Evolutionary conservation across 2,888 invertebrate genomes (phyloP), one percentile per base, ranked within the genome.

Genomic region (Drosophila silvestris): DNA sequence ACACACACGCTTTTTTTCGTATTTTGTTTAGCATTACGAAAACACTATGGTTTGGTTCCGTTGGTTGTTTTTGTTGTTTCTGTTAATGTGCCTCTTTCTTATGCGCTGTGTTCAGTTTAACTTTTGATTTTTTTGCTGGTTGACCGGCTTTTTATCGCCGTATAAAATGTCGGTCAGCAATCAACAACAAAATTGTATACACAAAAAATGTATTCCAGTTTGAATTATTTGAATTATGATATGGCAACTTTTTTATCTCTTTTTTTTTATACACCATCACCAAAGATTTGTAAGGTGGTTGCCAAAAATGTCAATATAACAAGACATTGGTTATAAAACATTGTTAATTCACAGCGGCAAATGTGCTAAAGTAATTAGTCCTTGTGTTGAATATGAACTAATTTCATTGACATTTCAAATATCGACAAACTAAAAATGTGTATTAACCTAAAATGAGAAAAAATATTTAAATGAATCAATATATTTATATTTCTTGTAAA

Each of bases 71-170:
- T 51, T 66, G 37, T 54, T 37, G 62, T 60, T 63, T 44, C 39
- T 61, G 47, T 52, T 63, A 50, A 69, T 64, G 73, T 47, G 60
- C 39, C 52, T 57, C 26, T 74, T 59, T 67, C 32, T 56, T 51
- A 19, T 67, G 33, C 51, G 19, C 9, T 72, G 54, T 28, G 39
- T 54, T 64, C 16, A 44, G 58, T 52, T 62, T 26, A 30, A 52
- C 33, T 71, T 64, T 71, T 67, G 52, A 63, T 52, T 52, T 70
- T 28, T 28, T 28, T 54, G 22, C 22, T 53, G 33, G 9, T 9
- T 64, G 78, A 39, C 82, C 78, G 78, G 72, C 73, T 68, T 68
- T 78, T 81, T 77, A 64, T 81, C 52, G 35, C 26, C 39, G 26
- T 14, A 52, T 52, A 37, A 50, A 52, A 50, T 39, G 32, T 51